A percentile compares a stretch with the other conserved stretches of the same genome.
Conservation (phyloP, 1,140 invertebrate genomes). For the Calliphora vicina region DNA sequence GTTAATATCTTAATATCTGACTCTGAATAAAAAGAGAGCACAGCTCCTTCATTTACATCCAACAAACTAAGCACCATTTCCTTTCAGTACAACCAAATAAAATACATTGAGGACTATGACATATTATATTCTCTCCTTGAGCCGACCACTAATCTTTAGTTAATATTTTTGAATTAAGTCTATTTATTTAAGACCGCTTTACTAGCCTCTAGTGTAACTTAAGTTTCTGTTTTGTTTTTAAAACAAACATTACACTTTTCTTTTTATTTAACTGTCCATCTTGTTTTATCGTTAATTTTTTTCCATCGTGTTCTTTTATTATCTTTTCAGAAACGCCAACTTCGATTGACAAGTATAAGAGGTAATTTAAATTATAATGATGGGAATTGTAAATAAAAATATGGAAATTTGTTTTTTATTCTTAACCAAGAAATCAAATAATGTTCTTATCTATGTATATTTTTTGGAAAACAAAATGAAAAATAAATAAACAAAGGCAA, state of each 20-base stretch:
- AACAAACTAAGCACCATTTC: too few relatives aligned
- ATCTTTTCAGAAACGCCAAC: background rate
- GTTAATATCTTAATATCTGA: too few relatives aligned
- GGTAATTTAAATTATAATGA: constrained; percentile 31
- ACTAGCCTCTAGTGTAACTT: background rate
- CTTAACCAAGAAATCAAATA: background rate
- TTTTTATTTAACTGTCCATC: constrained; percentile 6
- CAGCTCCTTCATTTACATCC: too few relatives aligned
- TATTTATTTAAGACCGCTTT: background rate
- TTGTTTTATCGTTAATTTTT: background rate
- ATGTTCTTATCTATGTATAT: background rate
- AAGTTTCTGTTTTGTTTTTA: background rate
- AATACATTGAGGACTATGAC: too few relatives aligned
- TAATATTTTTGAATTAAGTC: too few relatives aligned
- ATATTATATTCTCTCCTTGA: too few relatives aligned
- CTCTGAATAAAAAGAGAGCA: too few relatives aligned
- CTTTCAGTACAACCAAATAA: too few relatives aligned
- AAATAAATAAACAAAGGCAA: background rate
- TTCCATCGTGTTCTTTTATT: background rate
- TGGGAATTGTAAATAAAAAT: constrained; percentile 25
- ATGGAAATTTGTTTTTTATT: background rate
- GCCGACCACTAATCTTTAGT: too few relatives aligned
- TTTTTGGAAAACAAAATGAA: background rate
- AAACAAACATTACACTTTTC: constrained; percentile 30
- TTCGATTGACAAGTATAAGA: constrained; percentile 9